Evolutionary conservation across 2,888 invertebrate species (phyloP).

Genomic region (Incurvaria masculella): DNA sequence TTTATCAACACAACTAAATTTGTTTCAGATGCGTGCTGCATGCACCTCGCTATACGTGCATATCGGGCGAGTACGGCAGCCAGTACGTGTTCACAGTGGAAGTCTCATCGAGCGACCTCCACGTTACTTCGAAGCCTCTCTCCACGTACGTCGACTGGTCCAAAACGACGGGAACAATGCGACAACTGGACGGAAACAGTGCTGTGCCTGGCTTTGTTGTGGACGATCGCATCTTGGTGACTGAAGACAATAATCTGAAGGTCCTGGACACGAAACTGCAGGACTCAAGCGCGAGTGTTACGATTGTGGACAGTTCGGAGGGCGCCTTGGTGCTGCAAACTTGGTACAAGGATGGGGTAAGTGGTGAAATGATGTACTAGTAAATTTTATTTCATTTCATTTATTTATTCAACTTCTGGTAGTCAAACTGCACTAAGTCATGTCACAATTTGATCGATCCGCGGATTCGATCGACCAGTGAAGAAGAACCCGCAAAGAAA

Average conservation of each 20-base stretch:
- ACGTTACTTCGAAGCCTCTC: constrained; percentile 47
- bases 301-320: constrained; percentile 30
- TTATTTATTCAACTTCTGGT: too few relatives aligned
- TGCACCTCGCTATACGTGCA: constrained; percentile 63
- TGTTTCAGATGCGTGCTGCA: constrained; percentile 62
- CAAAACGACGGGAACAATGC: constrained; percentile 23
- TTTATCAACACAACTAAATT: constrained; percentile 11
- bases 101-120: constrained; percentile 50
- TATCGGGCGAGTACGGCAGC: constrained; percentile 44
- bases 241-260: constrained; percentile 33
- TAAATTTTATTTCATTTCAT: neutral
- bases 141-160: constrained; percentile 25
- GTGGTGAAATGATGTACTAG: neutral
- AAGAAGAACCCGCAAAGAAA: too few relatives aligned
- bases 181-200: constrained; percentile 31
- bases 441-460: too few relatives aligned
- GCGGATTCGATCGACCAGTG: too few relatives aligned
- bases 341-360: constrained; percentile 36
- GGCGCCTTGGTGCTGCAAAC: constrained; percentile 34
- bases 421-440: too few relatives aligned
- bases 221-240: constrained; percentile 33
- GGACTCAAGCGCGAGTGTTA: constrained; percentile 30
- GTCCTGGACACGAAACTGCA: constrained; percentile 23
- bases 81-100: constrained; percentile 61
- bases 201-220: constrained; percentile 36